Evolutionary conservation across 2,888 invertebrate species (phyloP).

Genomic region (Tholera decimalis): DNA sequence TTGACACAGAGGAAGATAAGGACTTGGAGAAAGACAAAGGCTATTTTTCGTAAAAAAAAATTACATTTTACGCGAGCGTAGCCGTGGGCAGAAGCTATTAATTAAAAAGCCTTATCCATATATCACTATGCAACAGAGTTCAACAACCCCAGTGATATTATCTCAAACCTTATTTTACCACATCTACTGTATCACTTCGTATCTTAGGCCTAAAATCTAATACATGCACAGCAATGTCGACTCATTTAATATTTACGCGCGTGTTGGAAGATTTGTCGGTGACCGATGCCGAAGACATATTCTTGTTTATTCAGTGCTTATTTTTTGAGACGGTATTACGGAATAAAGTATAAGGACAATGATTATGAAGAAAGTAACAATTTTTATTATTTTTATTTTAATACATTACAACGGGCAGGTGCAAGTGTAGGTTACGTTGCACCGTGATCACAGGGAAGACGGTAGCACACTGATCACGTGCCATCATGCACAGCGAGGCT

Average conservation of each 20-base stretch:
- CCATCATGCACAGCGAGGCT: too few relatives aligned
- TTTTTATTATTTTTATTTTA: too few relatives aligned
- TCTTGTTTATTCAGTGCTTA: conserved; percentile 41
- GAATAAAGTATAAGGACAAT: conserved; percentile 7
- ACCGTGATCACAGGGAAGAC: too few relatives aligned
- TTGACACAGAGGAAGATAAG: too few relatives aligned
- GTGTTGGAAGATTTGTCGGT: conserved; percentile 41
- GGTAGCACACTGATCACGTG: too few relatives aligned
- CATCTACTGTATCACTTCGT: conserved; percentile 8
- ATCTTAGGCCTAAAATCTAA: conserved; percentile 2
- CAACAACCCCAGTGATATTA: conserved; percentile 5
- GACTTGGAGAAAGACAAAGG: neutral
- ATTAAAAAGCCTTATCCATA: conserved; percentile 2
- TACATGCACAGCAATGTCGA: conserved; percentile 29
- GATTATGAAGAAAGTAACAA: neutral
- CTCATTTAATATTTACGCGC: conserved; percentile 49
- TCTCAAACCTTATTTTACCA: neutral
- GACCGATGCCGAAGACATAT: conserved; percentile 29
- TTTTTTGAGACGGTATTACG: conserved; percentile 10
- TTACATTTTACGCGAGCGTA: too few relatives aligned
- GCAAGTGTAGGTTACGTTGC: neutral
- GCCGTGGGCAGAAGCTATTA: too few relatives aligned
- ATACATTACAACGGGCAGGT: conserved; percentile 7
- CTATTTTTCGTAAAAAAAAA: neutral
- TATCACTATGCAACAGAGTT: conserved; percentile 21